Conservation (phyloP, 2,888 invertebrate genomes). For the Apeira syringaria region DNA sequence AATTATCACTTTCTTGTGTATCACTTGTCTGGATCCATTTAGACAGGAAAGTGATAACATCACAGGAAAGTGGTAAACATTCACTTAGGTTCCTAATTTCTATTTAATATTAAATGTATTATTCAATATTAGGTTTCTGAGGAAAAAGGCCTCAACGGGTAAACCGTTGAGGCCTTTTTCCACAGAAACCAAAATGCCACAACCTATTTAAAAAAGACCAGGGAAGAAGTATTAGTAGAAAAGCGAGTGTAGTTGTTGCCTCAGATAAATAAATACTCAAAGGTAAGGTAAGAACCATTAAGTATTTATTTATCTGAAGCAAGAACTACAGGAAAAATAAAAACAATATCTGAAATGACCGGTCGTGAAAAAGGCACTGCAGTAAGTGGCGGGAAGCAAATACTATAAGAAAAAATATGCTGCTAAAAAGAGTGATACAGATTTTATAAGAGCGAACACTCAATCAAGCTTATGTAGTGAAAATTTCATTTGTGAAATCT, state of each 20-base stretch:
- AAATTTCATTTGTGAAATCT: not conserved
- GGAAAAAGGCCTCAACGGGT: no score
- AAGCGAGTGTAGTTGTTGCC: constrained; percentile 8
- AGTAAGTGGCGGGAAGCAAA: constrained; percentile 9
- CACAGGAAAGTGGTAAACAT: no score
- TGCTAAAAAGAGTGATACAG: not conserved
- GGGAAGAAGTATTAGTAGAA: not conserved
- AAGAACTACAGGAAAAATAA: constrained; percentile 6
- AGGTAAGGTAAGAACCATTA: not conserved
- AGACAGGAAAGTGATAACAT: no score
- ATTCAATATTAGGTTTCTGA: no score
- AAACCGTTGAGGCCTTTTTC: not conserved
- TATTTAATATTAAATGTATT: no score
- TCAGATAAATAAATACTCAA: not conserved
- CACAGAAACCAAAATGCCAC: constrained; percentile 18
- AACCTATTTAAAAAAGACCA: not conserved
- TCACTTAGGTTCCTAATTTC: no score
- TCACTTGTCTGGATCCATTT: not conserved
- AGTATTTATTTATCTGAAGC: not conserved
- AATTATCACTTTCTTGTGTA: not conserved
- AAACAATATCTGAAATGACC: constrained; percentile 14
- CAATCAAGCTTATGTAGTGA: not conserved
- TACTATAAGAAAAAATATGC: constrained; percentile 1
- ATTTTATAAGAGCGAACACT: not conserved
- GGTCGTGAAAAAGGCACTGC: constrained; percentile 8